Percentiles rank a stretch among this genome's conserved stretches.
phyloP scores from a whole-genome alignment of 1,140 invertebrate genomes.

The Zaprionus africanus region DNA sequence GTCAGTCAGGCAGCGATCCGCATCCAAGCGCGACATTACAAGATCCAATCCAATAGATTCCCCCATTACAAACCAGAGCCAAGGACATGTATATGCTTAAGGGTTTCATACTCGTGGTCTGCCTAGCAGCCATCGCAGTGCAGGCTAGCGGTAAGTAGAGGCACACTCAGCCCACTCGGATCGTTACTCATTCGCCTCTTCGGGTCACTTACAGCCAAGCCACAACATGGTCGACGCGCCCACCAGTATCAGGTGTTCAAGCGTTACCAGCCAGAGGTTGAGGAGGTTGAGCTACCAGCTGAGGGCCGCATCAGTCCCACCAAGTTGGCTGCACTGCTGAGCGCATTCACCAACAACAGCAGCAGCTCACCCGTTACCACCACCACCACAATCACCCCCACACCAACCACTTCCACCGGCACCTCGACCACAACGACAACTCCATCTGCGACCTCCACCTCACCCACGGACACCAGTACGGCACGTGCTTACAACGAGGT shows the following conservation, averaged over 20 bases:
- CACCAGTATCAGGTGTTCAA: slow-evolving; percentile 45
- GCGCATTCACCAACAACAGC: slow-evolving; percentile 28
- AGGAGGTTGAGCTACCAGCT: slow-evolving; percentile 43
- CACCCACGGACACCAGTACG: slow-evolving; percentile 21
- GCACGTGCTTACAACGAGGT: not conserved
- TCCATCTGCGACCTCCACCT: slow-evolving; percentile 23
- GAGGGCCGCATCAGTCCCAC: slow-evolving; percentile 58
- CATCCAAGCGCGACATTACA: slow-evolving; percentile 49
- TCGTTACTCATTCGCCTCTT: not conserved
- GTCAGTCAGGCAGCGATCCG: slow-evolving; percentile 64
- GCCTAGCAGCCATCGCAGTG: slow-evolving; percentile 54
- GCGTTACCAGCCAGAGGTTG: slow-evolving; percentile 39
- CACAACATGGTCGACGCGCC: slow-evolving; percentile 35
- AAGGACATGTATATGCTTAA: slow-evolving; percentile 62
- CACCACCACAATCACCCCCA: slow-evolving; percentile 23
- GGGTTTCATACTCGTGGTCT: slow-evolving; percentile 57
- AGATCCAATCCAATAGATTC: not conserved
- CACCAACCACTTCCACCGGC: slow-evolving; percentile 14
- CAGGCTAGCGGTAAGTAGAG: slow-evolving; percentile 50
- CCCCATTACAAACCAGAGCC: not conserved
- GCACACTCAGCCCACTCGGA: no score
- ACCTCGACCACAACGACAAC: slow-evolving; percentile 2
- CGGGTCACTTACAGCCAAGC: slow-evolving; percentile 46
- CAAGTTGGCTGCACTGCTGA: slow-evolving; percentile 61
- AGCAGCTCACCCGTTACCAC: not conserved